Percentiles rank a stretch among this genome's conserved stretches.
Conservation (phyloP, 1,140 invertebrate species). For the Drosophila malerkotliana region DNA sequence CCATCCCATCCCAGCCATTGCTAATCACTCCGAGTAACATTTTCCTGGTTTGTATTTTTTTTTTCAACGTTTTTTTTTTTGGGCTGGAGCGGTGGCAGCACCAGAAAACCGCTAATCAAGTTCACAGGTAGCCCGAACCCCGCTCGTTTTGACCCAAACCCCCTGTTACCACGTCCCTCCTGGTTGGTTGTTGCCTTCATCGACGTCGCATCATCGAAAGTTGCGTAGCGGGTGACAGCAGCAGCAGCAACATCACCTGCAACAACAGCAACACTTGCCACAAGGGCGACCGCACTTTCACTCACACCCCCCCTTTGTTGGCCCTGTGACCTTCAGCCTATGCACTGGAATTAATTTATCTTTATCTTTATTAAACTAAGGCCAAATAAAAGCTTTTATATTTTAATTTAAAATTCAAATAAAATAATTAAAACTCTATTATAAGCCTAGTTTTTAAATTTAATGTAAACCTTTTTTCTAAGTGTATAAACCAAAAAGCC, state of each 20-base stretch:
- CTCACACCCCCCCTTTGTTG: slow-evolving; percentile 11
- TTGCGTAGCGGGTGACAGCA: slow-evolving; percentile 37
- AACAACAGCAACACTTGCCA: slow-evolving; percentile 18
- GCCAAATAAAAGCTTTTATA: too few relatives aligned
- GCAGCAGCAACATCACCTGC: slow-evolving; percentile 6
- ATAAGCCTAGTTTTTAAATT: too few relatives aligned
- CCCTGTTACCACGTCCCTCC: not conserved
- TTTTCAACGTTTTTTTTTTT: slow-evolving; percentile 15
- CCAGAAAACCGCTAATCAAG: slow-evolving; percentile 78
- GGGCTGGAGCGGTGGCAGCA: slow-evolving; percentile 8
- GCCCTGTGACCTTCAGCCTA: slow-evolving; percentile 51
- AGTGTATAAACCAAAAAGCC: too few relatives aligned
- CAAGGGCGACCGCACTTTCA: slow-evolving; percentile 39
- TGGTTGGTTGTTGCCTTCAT: slow-evolving; percentile 20
- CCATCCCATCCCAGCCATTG: slow-evolving; percentile 1
- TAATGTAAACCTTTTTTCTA: too few relatives aligned
- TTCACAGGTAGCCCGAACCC: slow-evolving; percentile 56
- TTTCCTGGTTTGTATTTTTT: slow-evolving; percentile 3
- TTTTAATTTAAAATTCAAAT: too few relatives aligned
- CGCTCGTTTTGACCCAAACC: not conserved
- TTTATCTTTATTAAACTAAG: too few relatives aligned
- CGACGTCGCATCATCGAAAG: slow-evolving; percentile 40
- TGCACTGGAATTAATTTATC: not conserved
- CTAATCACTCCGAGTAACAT: slow-evolving; percentile 50
- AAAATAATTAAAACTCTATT: too few relatives aligned